These are phyloP conservation scores for Hylaeus anthracinus DNA, from an alignment of 1,140 invertebrate species.

Conservation along the genomic window DNA sequence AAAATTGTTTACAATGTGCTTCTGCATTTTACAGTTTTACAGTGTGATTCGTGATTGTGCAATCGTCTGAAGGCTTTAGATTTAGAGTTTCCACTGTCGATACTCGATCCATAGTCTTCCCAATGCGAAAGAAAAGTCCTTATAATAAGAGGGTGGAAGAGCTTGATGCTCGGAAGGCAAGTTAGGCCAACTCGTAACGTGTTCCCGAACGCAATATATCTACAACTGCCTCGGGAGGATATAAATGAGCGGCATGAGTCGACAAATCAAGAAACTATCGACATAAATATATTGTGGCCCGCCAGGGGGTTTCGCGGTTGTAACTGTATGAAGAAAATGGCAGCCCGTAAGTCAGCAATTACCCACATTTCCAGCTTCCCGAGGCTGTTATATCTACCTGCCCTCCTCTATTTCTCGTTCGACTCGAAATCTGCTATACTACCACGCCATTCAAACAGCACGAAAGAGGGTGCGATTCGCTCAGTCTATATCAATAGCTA, in stretches of 20 bases:
- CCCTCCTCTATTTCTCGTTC: conserved; percentile 33
- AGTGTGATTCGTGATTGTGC: no score
- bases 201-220: conserved; percentile 63
- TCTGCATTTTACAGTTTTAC: no score
- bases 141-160: conserved; percentile 5
- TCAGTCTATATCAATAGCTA: no score
- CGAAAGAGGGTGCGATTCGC: no score
- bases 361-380: conserved; percentile 66
- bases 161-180: conserved; percentile 9
- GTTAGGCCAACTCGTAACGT: conserved; percentile 30
- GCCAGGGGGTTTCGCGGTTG: conserved; percentile 70
- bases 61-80: no score
- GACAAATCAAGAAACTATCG: conserved; percentile 82
- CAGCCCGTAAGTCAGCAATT: conserved; percentile 78
- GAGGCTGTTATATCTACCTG: conserved; percentile 58
- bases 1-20: no score
- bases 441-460: conserved; percentile 47
- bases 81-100: not conserved
- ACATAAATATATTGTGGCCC: conserved; percentile 81
- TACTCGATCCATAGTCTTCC: not conserved
- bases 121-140: not conserved
- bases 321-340: conserved; percentile 73
- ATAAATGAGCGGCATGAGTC: conserved; percentile 78
- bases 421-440: conserved; percentile 29
- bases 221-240: conserved; percentile 67